Conservation (phyloP, 1,140 invertebrate species). For the Hylyphantes graminicola region DNA sequence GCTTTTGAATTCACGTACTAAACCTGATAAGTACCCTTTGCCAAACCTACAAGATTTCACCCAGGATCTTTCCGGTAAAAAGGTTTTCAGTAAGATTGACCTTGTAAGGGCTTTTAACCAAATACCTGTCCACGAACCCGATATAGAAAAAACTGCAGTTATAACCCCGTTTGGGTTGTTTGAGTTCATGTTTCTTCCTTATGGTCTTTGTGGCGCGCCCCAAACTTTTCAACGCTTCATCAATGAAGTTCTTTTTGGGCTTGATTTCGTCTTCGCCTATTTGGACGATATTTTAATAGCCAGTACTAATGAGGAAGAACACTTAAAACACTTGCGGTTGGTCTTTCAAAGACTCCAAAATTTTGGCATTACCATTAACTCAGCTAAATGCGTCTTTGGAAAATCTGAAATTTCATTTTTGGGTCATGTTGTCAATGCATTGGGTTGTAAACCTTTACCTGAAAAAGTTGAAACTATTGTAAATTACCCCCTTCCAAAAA, state of each 20-base stretch:
- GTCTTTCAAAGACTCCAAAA: slow-evolving; percentile 30
- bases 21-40: background rate
- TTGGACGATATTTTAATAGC: slow-evolving; percentile 52
- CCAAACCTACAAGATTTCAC: background rate
- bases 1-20: background rate
- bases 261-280: slow-evolving; percentile 23
- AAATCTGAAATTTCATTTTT: slow-evolving; percentile 34
- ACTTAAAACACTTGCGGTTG: slow-evolving; percentile 18
- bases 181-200: slow-evolving; percentile 64
- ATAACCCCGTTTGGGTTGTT: slow-evolving; percentile 63
- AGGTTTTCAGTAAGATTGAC: slow-evolving; percentile 50
- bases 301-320: background rate
- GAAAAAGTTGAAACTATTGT: no score
- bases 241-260: slow-evolving; percentile 48
- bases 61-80: background rate
- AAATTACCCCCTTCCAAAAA: no score
- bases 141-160: slow-evolving; percentile 60
- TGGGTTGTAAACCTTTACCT: background rate
- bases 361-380: slow-evolving; percentile 47
- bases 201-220: slow-evolving; percentile 60
- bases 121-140: slow-evolving; percentile 22
- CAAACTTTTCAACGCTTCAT: slow-evolving; percentile 47
- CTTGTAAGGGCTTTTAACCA: background rate
- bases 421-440: slow-evolving; percentile 19
- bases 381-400: slow-evolving; percentile 7